Percentiles rank a stretch among this genome's conserved stretches.
These are phyloP conservation scores for Mechanitis mazaeus DNA, from an alignment of 2,888 invertebrate genomes.

Conservation along the genomic window DNA sequence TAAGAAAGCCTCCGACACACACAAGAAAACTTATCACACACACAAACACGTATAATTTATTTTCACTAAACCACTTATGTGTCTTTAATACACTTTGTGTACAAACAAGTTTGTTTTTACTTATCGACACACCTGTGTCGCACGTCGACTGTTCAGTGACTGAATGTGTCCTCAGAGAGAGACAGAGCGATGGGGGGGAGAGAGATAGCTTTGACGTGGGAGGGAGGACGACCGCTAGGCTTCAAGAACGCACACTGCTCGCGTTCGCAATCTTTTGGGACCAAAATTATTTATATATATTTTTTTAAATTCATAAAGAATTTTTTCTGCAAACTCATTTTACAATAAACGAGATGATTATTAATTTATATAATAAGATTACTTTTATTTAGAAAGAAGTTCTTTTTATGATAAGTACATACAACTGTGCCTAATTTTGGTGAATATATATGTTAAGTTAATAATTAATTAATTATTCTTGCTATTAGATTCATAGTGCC, in stretches of 20 bases:
- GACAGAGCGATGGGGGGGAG: constrained; percentile 56
- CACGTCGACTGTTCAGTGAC: constrained; percentile 64
- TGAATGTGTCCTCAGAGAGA: constrained; percentile 60
- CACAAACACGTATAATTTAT: constrained; percentile 40
- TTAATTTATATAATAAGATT: no score
- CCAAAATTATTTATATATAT: background rate
- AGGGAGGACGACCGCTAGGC: constrained; percentile 66
- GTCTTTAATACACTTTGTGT: constrained; percentile 27
- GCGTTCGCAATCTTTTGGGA: constrained; percentile 39
- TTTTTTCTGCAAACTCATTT: no score
- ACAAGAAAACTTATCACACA: constrained; percentile 63
- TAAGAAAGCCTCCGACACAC: constrained; percentile 65
- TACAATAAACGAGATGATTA: no score
- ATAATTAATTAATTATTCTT: no score
- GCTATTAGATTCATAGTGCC: no score
- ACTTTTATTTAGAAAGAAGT: no score
- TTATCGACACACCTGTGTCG: constrained; percentile 53
- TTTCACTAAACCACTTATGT: constrained; percentile 34
- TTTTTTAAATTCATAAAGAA: no score
- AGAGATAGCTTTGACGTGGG: constrained; percentile 60
- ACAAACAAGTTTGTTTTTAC: constrained; percentile 56
- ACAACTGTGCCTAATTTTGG: no score
- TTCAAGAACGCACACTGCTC: constrained; percentile 62
- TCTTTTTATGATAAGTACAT: no score
- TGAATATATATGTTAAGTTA: no score